A percentile compares a stretch with the other conserved stretches of the same genome.
These are phyloP conservation scores for Trissolcus japonicus DNA, from an alignment of 2,888 invertebrate genomes.

Conservation along the genomic window DNA sequence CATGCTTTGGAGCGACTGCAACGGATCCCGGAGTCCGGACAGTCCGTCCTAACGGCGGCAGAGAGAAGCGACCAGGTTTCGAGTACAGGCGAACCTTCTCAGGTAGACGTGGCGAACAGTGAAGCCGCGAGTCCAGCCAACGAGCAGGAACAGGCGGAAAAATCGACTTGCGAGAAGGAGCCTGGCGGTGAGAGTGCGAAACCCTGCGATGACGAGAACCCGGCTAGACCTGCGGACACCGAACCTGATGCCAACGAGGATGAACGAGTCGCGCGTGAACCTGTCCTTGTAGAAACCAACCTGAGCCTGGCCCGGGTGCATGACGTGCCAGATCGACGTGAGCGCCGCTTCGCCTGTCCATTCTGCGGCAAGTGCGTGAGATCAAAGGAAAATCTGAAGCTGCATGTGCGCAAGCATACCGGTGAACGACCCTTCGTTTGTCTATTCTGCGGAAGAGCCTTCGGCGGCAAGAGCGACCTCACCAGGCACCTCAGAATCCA, in stretches of 20 bases:
- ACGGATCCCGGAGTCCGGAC: constrained; percentile 75
- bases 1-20: constrained; percentile 90
- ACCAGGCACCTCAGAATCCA: constrained; percentile 92
- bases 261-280: constrained; percentile 59
- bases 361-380: constrained; percentile 93
- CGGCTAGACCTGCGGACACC: not conserved
- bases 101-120: constrained; percentile 78
- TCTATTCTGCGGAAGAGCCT: constrained; percentile 91
- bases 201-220: constrained; percentile 61
- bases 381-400: constrained; percentile 90
- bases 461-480: constrained; percentile 91
- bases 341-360: constrained; percentile 87
- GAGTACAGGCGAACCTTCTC: constrained; percentile 83
- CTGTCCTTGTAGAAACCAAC: constrained; percentile 76
- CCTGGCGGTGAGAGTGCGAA: constrained; percentile 70
- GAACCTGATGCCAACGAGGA: constrained; percentile 75
- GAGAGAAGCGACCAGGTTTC: constrained; percentile 82
- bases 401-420: constrained; percentile 91
- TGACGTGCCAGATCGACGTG: constrained; percentile 69
- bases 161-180: constrained; percentile 67
- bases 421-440: constrained; percentile 94
- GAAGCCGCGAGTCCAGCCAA: constrained; percentile 79
- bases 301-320: constrained; percentile 81
- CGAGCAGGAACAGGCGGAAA: constrained; percentile 69
- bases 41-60: constrained; percentile 54